Evolutionary conservation across 2,113 vertebrate genomes (phyloP).

Genomic region (Scalopus aquaticus): DNA sequence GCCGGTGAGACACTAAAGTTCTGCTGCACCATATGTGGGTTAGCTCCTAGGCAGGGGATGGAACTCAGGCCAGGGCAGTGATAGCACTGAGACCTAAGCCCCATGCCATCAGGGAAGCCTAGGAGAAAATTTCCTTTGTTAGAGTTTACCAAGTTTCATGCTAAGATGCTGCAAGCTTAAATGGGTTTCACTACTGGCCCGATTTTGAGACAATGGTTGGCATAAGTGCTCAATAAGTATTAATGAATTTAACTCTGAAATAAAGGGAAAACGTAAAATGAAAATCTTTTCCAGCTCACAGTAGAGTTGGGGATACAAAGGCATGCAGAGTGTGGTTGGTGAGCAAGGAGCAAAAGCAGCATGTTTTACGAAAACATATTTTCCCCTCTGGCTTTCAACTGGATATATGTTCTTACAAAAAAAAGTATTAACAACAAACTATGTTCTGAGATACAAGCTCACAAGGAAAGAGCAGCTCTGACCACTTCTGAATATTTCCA

Average conservation of each 20-base stretch:
- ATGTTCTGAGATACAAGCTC: neutral
- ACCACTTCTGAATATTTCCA: neutral
- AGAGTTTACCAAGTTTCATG: neutral
- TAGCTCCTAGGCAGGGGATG: too few species aligned
- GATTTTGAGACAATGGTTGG: neutral
- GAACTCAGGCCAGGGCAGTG: too few species aligned
- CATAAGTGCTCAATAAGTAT: neutral
- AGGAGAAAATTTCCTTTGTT: neutral
- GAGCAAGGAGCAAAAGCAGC: neutral
- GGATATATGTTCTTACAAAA: neutral
- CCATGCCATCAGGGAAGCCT: neutral
- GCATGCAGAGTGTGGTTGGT: neutral
- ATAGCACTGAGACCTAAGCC: too few species aligned
- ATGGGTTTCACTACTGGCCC: neutral
- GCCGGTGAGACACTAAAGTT: too few species aligned
- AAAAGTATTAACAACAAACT: neutral
- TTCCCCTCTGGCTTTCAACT: neutral
- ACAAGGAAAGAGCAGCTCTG: neutral
- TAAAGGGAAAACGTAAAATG: neutral
- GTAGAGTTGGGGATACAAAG: neutral
- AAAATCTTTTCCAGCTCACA: slow-evolving; percentile 7
- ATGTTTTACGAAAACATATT: neutral
- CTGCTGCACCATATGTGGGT: too few species aligned
- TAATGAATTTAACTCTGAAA: slow-evolving; percentile 17
- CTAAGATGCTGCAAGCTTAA: neutral